phyloP scores from a whole-genome alignment of 1,140 invertebrate genomes.

The Diorhabda sublineata region DNA sequence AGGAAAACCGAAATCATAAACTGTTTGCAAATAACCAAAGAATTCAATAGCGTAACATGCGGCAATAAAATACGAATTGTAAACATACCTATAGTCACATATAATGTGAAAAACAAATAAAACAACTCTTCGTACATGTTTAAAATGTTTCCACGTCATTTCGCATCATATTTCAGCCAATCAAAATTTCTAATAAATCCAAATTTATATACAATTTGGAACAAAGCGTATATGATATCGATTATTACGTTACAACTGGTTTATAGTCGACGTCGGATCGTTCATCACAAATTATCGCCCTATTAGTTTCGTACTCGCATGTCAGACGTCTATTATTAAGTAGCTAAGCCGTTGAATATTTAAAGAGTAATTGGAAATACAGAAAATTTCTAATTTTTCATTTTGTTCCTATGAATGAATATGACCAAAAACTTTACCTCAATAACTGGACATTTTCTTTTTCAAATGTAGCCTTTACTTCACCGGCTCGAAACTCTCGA shows the following conservation, averaged over 20 bases:
- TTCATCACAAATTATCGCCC: neutral
- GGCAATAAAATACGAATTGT: neutral
- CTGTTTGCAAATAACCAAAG: no score
- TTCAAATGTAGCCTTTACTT: no score
- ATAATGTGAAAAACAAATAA: neutral
- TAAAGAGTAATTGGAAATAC: no score
- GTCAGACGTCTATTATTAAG: no score
- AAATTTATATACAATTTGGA: neutral
- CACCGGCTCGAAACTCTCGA: no score
- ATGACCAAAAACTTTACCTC: no score
- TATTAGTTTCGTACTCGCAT: neutral
- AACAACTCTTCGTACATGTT: neutral
- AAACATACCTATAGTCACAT: neutral
- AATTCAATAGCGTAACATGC: neutral
- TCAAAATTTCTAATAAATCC: slow-evolving; percentile 1
- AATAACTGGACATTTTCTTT: no score
- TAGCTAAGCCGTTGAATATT: no score
- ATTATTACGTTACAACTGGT: slow-evolving; percentile 2
- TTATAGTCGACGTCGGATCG: neutral
- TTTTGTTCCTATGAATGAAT: no score
- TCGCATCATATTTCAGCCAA: neutral
- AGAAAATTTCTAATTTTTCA: no score
- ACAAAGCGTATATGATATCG: neutral
- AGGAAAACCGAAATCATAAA: no score
- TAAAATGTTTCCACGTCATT: neutral